Evolutionary conservation across 2,797 vertebrate species (phyloP), one percentile per base, ranked within the genome.

Genomic region (Enteromius paludinosus): DNA sequence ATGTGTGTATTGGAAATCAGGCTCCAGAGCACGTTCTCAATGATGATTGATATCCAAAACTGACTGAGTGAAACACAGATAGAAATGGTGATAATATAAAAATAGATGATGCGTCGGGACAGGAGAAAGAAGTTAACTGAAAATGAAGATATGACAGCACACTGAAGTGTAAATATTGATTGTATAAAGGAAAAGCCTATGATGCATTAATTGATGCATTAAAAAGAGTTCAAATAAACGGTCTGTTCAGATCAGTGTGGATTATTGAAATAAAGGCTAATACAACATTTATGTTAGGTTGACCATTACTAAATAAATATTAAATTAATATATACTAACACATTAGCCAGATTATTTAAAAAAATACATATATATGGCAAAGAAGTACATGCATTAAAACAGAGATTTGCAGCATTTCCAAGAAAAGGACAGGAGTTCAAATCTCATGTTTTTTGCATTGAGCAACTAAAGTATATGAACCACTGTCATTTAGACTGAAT

Each of bases 111-210:
- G 38, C 64, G 54, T 62, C 54, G 72, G 14, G 9, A 38, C 33
- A 66, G 2, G 33, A n/a, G 35, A 66, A n/a, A 41, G 1, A 68
- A 66, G 56, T 9, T 20, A 17, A 43, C 18, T 9, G 45, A 33
- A 76, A 25, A 77, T 56, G 75, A 88, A 86, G 82, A 73, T 76
- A 84, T 80, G 87, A 35, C 28, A 23, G 71, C 52, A 83, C 76
- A 74, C 23, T 66, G 56, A 76, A 83, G 85, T 54, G 52, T 9
- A 54, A 56, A 3, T 23, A 12, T 25, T 25, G n/a, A 59, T 2
- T 25, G 54, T 25, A 1, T 59, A 23, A 25, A 59, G n/a, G 10
- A 59, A 23, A 23, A 59, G n/a, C 3, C 11, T 12, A 59, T 25
- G n/a, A 59, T 25, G 54, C 54, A 59, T 9, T 56, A 82, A 35